Evolutionary conservation across 2,797 vertebrate genomes (phyloP), one percentile per base, ranked within the genome.

Genomic region (Lepilemur septentrionalis): DNA sequence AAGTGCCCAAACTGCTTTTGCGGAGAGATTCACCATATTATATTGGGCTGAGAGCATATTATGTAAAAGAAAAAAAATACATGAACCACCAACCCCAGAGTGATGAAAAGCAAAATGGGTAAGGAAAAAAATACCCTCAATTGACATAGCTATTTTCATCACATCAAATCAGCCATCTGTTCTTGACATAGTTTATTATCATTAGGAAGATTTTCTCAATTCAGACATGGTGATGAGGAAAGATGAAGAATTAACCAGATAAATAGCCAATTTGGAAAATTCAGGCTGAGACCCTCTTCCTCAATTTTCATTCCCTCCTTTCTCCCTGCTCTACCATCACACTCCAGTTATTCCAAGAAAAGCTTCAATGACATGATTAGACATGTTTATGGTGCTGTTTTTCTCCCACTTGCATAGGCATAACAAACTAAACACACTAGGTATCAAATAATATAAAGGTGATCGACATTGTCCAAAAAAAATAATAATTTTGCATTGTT

Each of bases 131-230:
- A 97, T 89, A 94, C 93, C 94, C 97, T 97, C 96, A 96, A 97
- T 95, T 97, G 97, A 98, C 97, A 97, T 61, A 97, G 97, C 94
- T 97, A 96, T 97, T 97, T 97, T 97, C 96, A 97, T 97, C 96
- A 97, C 96, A 96, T 97, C 97, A 97, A 96, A 97, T 98, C 97
- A 97, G 97, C 96, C 97, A 97, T 98, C 97, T 98, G 97, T 97
- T 97, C 95, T 97, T 97, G 96, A 97, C 96, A 97, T 96, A 96
- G 94, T 97, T 97, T 97, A 97, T 97, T 97, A 97, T 97, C 96
- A 97, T 97, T 97, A 97, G 96, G 91, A 97, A 96, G 96, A 97
- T 96, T 98, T 97, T 97, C 97, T 97, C 96, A 94, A 95, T 97
- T 97, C 97, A 97, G 97, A 97, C 94, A 97, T 94, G 89, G 97